Evolutionary conservation across 2,888 invertebrate genomes (phyloP).

Genomic region (Dinocampus coccinellae): DNA sequence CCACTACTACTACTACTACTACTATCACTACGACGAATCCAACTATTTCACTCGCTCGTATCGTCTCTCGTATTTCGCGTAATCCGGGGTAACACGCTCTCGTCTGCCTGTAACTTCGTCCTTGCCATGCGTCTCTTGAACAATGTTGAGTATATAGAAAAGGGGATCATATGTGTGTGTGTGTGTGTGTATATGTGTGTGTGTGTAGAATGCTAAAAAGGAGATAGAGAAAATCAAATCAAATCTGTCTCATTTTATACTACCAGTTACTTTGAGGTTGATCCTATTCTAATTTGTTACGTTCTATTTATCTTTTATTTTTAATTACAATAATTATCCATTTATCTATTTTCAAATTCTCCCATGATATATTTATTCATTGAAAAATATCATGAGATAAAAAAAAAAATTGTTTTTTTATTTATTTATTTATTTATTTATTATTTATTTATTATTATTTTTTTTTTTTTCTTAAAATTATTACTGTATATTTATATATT

Average conservation of each 20-base stretch:
- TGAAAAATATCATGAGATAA: background rate
- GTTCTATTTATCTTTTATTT: slow-evolving; percentile 49
- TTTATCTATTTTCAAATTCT: background rate
- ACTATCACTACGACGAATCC: background rate
- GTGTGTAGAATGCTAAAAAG: too few relatives aligned
- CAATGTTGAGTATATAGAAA: background rate
- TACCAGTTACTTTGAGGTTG: slow-evolving; percentile 64
- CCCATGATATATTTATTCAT: background rate
- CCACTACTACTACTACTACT: background rate
- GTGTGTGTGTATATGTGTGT: too few relatives aligned
- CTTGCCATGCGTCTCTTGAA: slow-evolving; percentile 35
- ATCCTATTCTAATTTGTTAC: slow-evolving; percentile 52
- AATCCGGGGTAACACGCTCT: slow-evolving; percentile 64
- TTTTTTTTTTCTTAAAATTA: too few relatives aligned
- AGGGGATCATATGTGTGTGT: too few relatives aligned
- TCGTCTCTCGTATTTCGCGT: slow-evolving; percentile 56
- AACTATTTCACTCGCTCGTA: slow-evolving; percentile 28
- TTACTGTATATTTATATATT: too few relatives aligned
- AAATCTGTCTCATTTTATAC: slow-evolving; percentile 44
- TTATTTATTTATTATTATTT: too few relatives aligned
- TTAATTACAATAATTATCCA: slow-evolving; percentile 58
- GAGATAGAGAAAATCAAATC: slow-evolving; percentile 49
- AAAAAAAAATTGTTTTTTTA: background rate
- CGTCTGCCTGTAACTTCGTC: too few relatives aligned
- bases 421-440: too few relatives aligned